Evolutionary conservation across 92 coral and sea anemone species (phyloP).

Genomic region (Epizoanthus illoricatus): DNA sequence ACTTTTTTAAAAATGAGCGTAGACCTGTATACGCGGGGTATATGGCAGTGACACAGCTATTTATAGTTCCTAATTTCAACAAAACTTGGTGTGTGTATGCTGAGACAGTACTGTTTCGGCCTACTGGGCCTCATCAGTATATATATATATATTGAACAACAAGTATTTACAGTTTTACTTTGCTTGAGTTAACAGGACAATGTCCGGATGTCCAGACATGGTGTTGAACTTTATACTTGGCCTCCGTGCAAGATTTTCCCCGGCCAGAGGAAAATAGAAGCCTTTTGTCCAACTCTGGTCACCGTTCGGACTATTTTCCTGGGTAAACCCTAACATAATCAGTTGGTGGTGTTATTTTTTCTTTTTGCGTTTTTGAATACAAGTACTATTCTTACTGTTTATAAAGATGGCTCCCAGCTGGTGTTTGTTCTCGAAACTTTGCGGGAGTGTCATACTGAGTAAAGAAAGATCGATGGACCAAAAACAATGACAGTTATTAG

Average conservation of each 20-base stretch:
- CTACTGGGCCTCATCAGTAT: too few relatives aligned
- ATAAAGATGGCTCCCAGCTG: conserved; percentile 9
- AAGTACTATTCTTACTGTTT: background rate
- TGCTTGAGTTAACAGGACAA: too few relatives aligned
- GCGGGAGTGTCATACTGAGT: conserved; percentile 12
- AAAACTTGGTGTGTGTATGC: too few relatives aligned
- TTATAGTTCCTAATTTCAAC: too few relatives aligned
- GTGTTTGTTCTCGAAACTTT: background rate
- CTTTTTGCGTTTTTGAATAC: background rate
- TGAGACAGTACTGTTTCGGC: too few relatives aligned
- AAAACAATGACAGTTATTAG: background rate
- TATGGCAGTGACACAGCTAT: too few relatives aligned
- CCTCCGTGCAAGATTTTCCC: background rate
- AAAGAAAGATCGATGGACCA: background rate
- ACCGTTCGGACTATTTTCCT: background rate
- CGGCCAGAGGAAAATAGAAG: background rate
- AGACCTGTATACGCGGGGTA: too few relatives aligned
- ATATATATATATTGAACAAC: too few relatives aligned
- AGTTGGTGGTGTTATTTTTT: background rate
- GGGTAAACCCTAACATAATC: background rate
- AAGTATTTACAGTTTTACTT: too few relatives aligned
- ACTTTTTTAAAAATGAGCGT: too few relatives aligned
- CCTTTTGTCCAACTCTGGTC: background rate
- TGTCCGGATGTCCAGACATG: too few relatives aligned
- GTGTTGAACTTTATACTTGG: background rate